phyloP scores from a whole-genome alignment of 2,113 vertebrate genomes.

The Mus musculus region DNA sequence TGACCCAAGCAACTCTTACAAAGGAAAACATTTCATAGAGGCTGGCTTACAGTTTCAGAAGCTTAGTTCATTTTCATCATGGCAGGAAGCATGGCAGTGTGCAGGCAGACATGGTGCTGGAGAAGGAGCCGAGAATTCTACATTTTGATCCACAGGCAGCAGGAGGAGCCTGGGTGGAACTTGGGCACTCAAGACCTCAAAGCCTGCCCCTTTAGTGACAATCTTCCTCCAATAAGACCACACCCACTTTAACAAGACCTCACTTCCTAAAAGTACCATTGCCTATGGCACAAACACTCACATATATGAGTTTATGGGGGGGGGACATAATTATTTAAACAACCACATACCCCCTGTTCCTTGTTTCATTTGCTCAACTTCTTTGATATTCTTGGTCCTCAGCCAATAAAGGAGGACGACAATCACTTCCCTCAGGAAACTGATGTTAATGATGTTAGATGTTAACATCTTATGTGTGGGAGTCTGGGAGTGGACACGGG shows the following conservation, averaged over 20 bases:
- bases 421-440: background rate
- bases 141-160: background rate
- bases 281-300: background rate
- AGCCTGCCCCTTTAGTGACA: rapidly evolving
- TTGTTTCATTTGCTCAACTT: conserved; percentile 24
- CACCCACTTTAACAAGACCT: background rate
- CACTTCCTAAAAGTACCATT: background rate
- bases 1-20: background rate
- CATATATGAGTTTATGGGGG: background rate
- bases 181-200: background rate
- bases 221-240: background rate
- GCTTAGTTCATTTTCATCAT: background rate
- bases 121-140: background rate
- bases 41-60: background rate
- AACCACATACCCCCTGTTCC: background rate
- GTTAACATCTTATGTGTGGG: background rate
- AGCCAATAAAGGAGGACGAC: background rate
- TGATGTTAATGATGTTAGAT: background rate
- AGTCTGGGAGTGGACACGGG: background rate
- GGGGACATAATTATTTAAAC: background rate
- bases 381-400: background rate
- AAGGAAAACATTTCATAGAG: background rate
- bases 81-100: background rate
- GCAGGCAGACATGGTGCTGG: background rate
- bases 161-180: background rate